Conservation (phyloP, 64 coral and sea anemone species). For the Actinia equina region DNA sequence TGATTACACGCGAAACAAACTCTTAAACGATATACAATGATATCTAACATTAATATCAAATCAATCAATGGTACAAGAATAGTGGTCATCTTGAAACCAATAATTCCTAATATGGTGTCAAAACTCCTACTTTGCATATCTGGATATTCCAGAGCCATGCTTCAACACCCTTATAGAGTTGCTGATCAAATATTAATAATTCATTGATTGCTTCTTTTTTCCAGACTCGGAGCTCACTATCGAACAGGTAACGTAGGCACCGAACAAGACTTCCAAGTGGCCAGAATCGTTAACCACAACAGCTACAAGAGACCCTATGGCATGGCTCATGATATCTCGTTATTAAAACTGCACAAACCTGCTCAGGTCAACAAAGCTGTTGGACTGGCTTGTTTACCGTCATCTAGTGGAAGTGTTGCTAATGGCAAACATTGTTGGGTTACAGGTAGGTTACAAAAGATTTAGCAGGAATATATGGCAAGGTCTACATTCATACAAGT, state of each 20-base stretch:
- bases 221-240: conserved; percentile 47
- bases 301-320: conserved; percentile 39
- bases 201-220: background rate
- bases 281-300: conserved; percentile 28
- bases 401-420: conserved; percentile 40
- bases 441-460: background rate
- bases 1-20: too few relatives aligned
- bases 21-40: too few relatives aligned
- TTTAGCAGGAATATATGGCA: too few relatives aligned
- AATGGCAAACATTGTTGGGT: conserved; percentile 43
- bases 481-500: too few relatives aligned
- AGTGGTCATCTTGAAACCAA: too few relatives aligned
- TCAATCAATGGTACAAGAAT: too few relatives aligned
- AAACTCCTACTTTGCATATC: too few relatives aligned
- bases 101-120: too few relatives aligned
- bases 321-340: conserved; percentile 56
- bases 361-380: conserved; percentile 40
- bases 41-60: too few relatives aligned
- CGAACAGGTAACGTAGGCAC: conserved; percentile 14
- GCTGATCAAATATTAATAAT: too few relatives aligned
- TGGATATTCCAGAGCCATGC: too few relatives aligned
- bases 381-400: conserved; percentile 30
- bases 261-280: conserved; percentile 47
- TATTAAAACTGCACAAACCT: conserved; percentile 30
- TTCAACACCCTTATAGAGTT: too few relatives aligned